Percentiles rank a stretch among this genome's conserved stretches.
Evolutionary conservation across 2,888 invertebrate species (phyloP).

Genomic region (Halictus ligatus): DNA sequence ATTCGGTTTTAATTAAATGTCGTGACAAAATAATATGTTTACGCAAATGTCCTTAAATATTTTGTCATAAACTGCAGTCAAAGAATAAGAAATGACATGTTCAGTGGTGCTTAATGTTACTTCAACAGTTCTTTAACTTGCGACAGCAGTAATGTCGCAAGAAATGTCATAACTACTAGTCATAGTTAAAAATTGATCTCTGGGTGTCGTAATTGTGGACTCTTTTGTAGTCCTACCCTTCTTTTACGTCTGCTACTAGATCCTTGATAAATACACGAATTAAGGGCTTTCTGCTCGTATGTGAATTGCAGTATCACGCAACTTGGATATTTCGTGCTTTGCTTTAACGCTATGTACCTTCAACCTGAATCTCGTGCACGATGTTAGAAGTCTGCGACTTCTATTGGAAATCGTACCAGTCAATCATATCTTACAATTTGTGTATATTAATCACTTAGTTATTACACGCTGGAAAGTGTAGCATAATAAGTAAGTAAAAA

Average conservation of each 20-base stretch:
- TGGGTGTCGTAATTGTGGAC: slow-evolving; percentile 2
- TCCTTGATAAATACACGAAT: slow-evolving; percentile 62
- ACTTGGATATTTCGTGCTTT: slow-evolving; percentile 67
- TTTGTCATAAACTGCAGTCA: background rate
- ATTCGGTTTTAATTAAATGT: background rate
- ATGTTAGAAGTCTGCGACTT: background rate
- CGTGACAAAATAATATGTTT: background rate
- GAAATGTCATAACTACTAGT: background rate
- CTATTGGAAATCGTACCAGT: background rate
- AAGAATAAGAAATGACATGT: background rate
- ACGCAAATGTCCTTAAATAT: background rate
- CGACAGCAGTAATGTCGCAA: background rate
- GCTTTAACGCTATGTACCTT: background rate
- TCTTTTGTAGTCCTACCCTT: slow-evolving; percentile 2
- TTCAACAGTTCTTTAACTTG: background rate
- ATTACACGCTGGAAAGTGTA: background rate
- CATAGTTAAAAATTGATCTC: slow-evolving; percentile 3
- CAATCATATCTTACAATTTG: background rate
- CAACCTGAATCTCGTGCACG: background rate
- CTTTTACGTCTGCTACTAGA: slow-evolving; percentile 32
- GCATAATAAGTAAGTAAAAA: background rate
- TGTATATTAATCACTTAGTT: background rate
- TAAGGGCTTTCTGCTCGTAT: slow-evolving; percentile 58
- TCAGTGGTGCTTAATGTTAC: background rate
- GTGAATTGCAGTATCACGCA: slow-evolving; percentile 69